Base-by-base conservation (phyloP, 1,140 invertebrate species). In the Battus philenor region DNA sequence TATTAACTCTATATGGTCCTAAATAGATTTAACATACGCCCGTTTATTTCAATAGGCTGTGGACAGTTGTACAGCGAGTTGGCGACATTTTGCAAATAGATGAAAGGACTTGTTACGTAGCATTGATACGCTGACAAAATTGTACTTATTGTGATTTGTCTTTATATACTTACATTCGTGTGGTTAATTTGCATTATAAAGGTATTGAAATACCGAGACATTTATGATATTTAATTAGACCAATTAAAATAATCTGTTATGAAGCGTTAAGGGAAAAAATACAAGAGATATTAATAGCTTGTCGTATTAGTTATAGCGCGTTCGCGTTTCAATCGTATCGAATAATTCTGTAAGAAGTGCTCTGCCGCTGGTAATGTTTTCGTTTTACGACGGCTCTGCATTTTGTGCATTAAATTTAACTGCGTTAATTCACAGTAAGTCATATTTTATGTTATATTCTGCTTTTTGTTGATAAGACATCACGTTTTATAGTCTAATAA, bases 401-500 rank as follows among this genome's bases (percentile, higher is more conserved):
- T 18, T 36, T 36, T 36, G 16, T 36, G 33, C 33, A 36, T 36
- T 36, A 36, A 36, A 36, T 36, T 36, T 36, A 36, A 36, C 33
- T 36, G 33, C 33, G 33, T 48, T 50, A 56, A 47, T 53, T 55
- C 44, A 44, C 47, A 17, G 17, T 49, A 47, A 55, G 38, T 49
- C 31, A 59, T 52, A 55, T 62, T 51, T 50, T 46, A 50, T 39
- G 47, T 49, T 47, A 51, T 44, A 24, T 36, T 31, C 29, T 47
- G 38, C 38, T 47, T 45, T 46, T 30, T 44, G 51, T 55, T 53
- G 51, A 53, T 59, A 46, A 47, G 58, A 32, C 39, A 41, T 41
- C 31, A 46, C 44, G 61, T 70, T 71, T 73, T 60, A 65, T 38
- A 38, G 33, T 39, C 44, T 54, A 55, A 57, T 73, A 69, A 76